Base-by-base conservation (phyloP, 1,140 invertebrate species). In the Helicoverpa armigera region DNA sequence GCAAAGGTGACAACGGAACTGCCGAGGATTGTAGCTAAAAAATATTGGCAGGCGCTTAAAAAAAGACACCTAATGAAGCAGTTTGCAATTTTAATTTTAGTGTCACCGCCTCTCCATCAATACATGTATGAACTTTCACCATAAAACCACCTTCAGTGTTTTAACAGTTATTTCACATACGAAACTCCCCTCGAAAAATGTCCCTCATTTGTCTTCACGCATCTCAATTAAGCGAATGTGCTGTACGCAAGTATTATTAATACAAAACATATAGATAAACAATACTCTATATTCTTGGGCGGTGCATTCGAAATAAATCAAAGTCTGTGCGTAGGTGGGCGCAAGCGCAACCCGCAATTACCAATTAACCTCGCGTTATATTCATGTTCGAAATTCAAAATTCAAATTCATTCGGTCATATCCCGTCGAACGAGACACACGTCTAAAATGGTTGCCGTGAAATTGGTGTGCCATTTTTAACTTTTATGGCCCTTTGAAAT, bases 301-400 rank as follows among this genome's bases (percentile, higher is more conserved):
- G 90, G 85, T 86, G 51, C 86, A 81, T 79, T 72, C 69, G 81
- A 88, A 86, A 92, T 94, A 91, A 92, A 92, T 94, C 92, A 92
- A 85, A 81, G 82, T 65, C 50, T 53, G 82, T 81, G 84, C 88
- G 91, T 92, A 91, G 90, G 91, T 92, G 91, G 91, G 82, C 74
- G 72, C 61, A 51, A n/a, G 51, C 77, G 82, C 85, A 90, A 87
- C 88, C 86, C 65, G 87, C 89, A 92, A 94, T 94, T 94, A 94
- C 87, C 90, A 91, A 94, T 94, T 94, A 92, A 91, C 82, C 61
- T 89, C 91, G 90, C 83, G 83, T 88, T 82, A 84, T 84, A 87
- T 81, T 78, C 85, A 77, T 76, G 77, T 86, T 89, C 87, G 82
- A 87, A 89, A 88, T 91, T 67, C 65, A 74, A 74, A 74, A 74